A percentile compares a stretch with the other conserved stretches of the same genome.
These are phyloP conservation scores for Brachionichthys hirsutus DNA, from an alignment of 2,113 vertebrate species.

Conservation along the genomic window DNA sequence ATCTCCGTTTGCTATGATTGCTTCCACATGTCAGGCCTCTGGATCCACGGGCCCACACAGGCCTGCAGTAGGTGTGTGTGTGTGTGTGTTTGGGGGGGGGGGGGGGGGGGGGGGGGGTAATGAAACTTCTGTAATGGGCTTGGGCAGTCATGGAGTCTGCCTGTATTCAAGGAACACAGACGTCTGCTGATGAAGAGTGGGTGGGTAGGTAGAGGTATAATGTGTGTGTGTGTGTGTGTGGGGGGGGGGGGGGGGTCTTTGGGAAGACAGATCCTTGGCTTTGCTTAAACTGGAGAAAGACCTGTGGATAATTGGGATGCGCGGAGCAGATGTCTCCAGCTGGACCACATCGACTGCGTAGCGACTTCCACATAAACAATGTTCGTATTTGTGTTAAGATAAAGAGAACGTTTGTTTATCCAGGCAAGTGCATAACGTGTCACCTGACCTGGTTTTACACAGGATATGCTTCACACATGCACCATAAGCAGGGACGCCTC, in stretches of 20 bases:
- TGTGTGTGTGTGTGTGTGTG: conserved; percentile 16
- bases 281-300: conserved; percentile 47
- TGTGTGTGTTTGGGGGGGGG: neutral
- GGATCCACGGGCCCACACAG: conserved; percentile 34
- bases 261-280: conserved; percentile 35
- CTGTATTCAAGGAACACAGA: conserved; percentile 34
- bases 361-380: too few relatives aligned
- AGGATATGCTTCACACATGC: conserved; percentile 50
- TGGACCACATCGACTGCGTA: conserved; percentile 16
- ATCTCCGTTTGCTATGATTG: conserved; percentile 48
- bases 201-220: conserved; percentile 21
- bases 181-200: conserved; percentile 35
- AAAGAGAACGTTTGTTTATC: too few relatives aligned
- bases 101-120: conserved; percentile 19
- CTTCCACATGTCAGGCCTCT: conserved; percentile 55
- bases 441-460: conserved; percentile 29
- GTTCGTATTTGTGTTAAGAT: too few relatives aligned
- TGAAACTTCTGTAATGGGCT: conserved; percentile 36
- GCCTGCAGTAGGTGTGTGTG: conserved; percentile 19
- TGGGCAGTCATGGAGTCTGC: conserved; percentile 22
- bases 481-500: conserved; percentile 40
- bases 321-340: conserved; percentile 28
- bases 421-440: too few relatives aligned
- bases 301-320: conserved; percentile 32
- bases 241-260: conserved; percentile 29